Percentiles rank a stretch among this genome's conserved stretches.
phyloP scores from a whole-genome alignment of 2,797 vertebrate species.

The Lepidocolaptes lacrymiger region DNA sequence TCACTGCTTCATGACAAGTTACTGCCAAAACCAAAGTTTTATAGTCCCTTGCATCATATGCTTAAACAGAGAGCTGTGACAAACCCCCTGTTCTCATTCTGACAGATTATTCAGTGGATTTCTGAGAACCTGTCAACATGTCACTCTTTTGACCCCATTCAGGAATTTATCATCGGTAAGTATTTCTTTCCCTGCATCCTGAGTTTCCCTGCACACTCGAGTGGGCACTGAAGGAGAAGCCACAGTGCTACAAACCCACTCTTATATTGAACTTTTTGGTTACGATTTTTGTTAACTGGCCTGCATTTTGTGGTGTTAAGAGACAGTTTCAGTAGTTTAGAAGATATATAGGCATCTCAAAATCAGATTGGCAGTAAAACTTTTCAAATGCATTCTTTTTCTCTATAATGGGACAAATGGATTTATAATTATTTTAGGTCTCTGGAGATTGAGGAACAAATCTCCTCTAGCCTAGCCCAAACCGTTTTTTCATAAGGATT shows the following conservation, averaged over 20 bases:
- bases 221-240: background rate
- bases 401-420: background rate
- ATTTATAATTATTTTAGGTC: background rate
- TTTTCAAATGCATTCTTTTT: background rate
- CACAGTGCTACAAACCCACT: background rate
- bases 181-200: background rate
- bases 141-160: slow-evolving; percentile 90
- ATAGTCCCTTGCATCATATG: background rate
- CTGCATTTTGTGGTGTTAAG: background rate
- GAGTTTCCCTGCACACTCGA: background rate
- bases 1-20: background rate
- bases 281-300: background rate
- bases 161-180: slow-evolving; percentile 95
- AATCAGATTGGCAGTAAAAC: background rate
- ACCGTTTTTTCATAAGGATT: background rate
- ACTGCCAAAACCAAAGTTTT: background rate
- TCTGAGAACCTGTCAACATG: slow-evolving; percentile 85
- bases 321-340: background rate
- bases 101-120: slow-evolving; percentile 91
- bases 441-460: background rate
- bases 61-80: background rate
- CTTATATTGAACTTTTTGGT: background rate
- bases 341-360: background rate
- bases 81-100: background rate
- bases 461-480: background rate